Percentiles rank a stretch among this genome's conserved stretches.
These are phyloP conservation scores for Phycodurus eques DNA, from an alignment of 2,113 vertebrate genomes.

Conservation along the genomic window DNA sequence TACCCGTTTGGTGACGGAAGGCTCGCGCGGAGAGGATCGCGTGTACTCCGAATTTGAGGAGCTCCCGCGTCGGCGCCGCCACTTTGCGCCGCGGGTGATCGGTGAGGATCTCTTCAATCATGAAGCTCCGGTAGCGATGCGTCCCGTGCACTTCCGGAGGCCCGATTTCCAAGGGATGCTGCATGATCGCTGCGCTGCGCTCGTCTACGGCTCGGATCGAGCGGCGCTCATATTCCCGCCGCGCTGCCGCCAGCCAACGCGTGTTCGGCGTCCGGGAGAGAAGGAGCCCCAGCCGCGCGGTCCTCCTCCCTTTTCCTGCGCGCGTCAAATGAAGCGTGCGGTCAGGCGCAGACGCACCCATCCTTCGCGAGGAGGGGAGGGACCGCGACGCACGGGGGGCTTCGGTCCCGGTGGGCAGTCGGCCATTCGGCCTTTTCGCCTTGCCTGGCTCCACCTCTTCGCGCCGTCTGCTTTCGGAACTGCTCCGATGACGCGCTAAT, in stretches of 20 bases:
- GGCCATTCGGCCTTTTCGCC: neutral
- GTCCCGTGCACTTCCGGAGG: constrained; percentile 65
- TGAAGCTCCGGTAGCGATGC: constrained; percentile 96
- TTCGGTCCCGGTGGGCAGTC: neutral
- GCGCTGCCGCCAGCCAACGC: neutral
- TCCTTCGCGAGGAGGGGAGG: constrained; percentile 1
- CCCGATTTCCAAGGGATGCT: neutral
- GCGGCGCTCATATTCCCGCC: neutral
- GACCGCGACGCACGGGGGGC: neutral
- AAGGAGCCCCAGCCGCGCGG: neutral
- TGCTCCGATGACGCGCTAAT: too few relatives aligned
- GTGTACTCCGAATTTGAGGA: constrained; percentile 94
- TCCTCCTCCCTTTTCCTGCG: neutral
- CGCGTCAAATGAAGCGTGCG: neutral
- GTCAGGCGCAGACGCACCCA: neutral
- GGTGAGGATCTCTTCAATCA: constrained; percentile 98
- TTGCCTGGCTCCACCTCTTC: neutral
- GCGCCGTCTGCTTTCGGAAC: too few relatives aligned
- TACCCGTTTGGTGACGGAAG: constrained; percentile 91
- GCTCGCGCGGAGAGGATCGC: constrained; percentile 88
- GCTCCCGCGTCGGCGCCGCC: constrained; percentile 81
- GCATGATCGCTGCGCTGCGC: neutral
- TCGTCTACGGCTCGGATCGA: neutral
- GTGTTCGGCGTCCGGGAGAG: neutral
- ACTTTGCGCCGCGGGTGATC: constrained; percentile 85